Conservation (phyloP, 2,113 vertebrate species). For the Psammodynastes pulverulentus region DNA sequence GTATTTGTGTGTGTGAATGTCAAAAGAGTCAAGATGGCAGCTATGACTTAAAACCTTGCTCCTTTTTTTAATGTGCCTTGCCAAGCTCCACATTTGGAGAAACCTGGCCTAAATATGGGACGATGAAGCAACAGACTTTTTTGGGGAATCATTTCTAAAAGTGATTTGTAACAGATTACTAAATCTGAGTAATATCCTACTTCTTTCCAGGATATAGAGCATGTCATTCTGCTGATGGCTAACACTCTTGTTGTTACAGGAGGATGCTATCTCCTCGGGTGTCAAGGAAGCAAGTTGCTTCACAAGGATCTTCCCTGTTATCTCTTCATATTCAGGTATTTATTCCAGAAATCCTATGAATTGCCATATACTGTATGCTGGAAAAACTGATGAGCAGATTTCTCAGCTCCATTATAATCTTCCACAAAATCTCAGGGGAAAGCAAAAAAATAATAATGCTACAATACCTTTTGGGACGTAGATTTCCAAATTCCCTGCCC, state of each 20-base stretch:
- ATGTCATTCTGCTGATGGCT: neutral
- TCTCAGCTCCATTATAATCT: neutral
- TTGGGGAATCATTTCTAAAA: neutral
- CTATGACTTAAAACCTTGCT: neutral
- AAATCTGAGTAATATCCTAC: neutral
- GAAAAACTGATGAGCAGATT: neutral
- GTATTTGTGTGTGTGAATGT: neutral
- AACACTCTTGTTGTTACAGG: neutral
- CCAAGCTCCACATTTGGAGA: neutral
- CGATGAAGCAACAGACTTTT: neutral
- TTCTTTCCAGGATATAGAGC: neutral
- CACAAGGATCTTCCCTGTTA: constrained; percentile 9
- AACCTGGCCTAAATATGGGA: neutral
- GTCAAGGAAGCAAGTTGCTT: constrained; percentile 28
- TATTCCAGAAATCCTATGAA: neutral
- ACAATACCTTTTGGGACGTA: too few species aligned
- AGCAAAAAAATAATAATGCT: neutral
- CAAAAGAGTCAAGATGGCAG: neutral
- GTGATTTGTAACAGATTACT: neutral
- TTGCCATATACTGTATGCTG: too few species aligned
- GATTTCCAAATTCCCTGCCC: neutral
- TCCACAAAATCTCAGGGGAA: neutral
- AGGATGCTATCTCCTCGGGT: neutral
- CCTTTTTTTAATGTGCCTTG: neutral
- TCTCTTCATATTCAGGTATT: constrained; percentile 19